Base-by-base conservation (phyloP, 2,113 vertebrate species). In the Emydocephalus ijimae region DNA sequence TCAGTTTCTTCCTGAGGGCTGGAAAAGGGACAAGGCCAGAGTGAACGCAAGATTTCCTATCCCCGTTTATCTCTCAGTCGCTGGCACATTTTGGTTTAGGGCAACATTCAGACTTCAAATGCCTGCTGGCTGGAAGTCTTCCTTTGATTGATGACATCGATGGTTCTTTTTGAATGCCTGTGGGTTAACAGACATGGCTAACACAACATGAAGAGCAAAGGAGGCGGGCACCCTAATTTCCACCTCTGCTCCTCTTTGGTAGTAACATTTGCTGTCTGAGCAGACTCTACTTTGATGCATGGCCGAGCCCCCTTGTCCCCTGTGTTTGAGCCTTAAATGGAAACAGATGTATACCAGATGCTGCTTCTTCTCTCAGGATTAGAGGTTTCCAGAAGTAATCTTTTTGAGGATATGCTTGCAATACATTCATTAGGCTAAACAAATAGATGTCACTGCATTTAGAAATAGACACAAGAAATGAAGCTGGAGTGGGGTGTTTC, bases 271-370 rank as follows among this genome's bases (percentile, higher is more conserved):
- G 39, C 24, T 85, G n/a, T 50, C 45, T 91, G 10, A 59, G 48
- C 26, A 48, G 34, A 12, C 26, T 55, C 7, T 69, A 43, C n/a
- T 64, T 3, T 43, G 59, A 55, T 87, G 24, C 39, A 90, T 91
- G 11, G 23, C 56, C 45, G n/a, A 45, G 56, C 24, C 5, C 34
- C 48, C 45, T 21, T 69, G 0, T 39, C 20, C 29, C 24, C 39
- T 34, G 1, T 12, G 24, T 81, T 89, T 39, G 52, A 64, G 20
- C 64, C 39, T 50, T 87, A 64, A 91, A 89, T 45, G 56, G 55
- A 57, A 85, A 54, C 90, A 90, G 81, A 92, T 92, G 90, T 29
- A 45, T 12, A 26, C 88, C 87, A 92, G 48, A 86, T 89, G 87
- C 56, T 64, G n/a, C 24, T 86, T 15, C 21, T 69, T 15, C 87